phyloP scores from a whole-genome alignment of 2,113 vertebrate species.

The Atherinomorus stipes region DNA sequence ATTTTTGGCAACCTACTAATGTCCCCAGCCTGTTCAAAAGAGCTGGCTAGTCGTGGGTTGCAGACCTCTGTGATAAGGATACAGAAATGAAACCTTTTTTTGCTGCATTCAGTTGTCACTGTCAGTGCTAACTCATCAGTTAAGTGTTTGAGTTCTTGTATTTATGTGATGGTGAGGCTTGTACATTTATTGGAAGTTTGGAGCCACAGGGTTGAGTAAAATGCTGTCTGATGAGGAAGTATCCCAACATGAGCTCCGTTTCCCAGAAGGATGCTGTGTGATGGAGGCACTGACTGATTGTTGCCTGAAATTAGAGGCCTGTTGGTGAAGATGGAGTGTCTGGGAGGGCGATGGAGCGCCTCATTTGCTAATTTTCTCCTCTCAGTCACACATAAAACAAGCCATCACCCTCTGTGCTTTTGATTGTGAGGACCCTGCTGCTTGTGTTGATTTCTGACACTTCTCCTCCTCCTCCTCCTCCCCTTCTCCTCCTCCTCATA shows the following conservation, averaged over 20 bases:
- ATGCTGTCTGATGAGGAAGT: conserved; percentile 46
- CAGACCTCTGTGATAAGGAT: no score
- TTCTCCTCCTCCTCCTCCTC: conserved; percentile 15
- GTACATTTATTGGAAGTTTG: no score
- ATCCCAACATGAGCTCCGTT: conserved; percentile 34
- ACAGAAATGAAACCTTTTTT: no score
- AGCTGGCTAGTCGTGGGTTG: no score
- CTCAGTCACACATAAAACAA: conserved; percentile 34
- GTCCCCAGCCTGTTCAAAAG: no score
- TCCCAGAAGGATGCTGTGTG: conserved; percentile 8
- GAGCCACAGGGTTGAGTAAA: neutral
- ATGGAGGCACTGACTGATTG: conserved; percentile 30
- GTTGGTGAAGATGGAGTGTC: conserved; percentile 26
- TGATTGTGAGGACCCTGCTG: conserved; percentile 54
- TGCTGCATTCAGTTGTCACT: no score
- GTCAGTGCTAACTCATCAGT: no score
- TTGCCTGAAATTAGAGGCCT: conserved; percentile 56
- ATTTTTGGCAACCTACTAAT: no score
- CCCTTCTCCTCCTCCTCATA: neutral
- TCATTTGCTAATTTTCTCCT: conserved; percentile 44
- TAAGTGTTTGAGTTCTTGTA: no score
- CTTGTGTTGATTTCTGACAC: conserved; percentile 50
- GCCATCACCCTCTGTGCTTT: conserved; percentile 49
- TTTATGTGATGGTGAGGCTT: no score
- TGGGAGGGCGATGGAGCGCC: neutral